Conservation (phyloP, 2,797 vertebrate species). For the Oreochromis mossambicus region DNA sequence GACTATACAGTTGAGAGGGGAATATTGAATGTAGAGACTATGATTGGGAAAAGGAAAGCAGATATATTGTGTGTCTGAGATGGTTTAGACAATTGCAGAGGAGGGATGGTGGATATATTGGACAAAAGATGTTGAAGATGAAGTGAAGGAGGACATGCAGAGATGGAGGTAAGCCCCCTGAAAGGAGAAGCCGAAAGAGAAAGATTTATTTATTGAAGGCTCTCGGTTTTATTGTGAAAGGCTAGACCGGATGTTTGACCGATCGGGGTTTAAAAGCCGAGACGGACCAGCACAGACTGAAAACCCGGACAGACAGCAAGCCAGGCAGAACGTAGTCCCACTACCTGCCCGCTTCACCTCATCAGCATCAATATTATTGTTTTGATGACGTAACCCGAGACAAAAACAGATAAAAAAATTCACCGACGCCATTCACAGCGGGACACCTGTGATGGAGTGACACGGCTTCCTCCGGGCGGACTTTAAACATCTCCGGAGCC, state of each 20-base stretch:
- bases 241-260: neutral
- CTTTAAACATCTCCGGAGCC: neutral
- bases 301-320: neutral
- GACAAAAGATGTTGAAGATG: neutral
- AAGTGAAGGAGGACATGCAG: neutral
- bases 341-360: neutral
- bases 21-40: neutral
- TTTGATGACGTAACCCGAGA: slow-evolving; percentile 3
- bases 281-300: neutral
- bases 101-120: neutral
- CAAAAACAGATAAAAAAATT: neutral
- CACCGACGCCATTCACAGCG: neutral
- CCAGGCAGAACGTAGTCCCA: neutral
- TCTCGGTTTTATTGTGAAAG: slow-evolving; percentile 30
- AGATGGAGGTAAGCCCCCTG: neutral
- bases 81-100: neutral
- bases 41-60: neutral
- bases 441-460: slow-evolving; percentile 42
- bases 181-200: neutral
- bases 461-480: neutral
- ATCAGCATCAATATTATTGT: neutral
- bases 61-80: neutral
- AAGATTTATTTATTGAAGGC: neutral
- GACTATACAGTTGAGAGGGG: neutral
- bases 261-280: neutral